A percentile compares a stretch with the other conserved stretches of the same genome.
phyloP scores from a whole-genome alignment of 2,113 vertebrate genomes.

The Oreochromis aureus region DNA sequence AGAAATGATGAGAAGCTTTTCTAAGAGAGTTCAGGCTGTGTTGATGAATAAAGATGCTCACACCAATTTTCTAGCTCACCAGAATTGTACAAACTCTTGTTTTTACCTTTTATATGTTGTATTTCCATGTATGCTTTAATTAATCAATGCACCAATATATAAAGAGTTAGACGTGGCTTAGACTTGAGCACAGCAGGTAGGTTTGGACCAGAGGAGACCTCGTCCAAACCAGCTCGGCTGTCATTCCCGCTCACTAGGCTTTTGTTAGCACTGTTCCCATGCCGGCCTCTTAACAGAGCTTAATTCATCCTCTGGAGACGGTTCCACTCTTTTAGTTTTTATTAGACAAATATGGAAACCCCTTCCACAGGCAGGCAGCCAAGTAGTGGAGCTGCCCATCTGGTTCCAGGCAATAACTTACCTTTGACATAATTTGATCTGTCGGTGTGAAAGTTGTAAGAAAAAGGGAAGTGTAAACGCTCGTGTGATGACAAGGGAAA shows the following conservation, averaged over 20 bases:
- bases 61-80: neutral
- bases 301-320: constrained; percentile 18
- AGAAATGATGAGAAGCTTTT: neutral
- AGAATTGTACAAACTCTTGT: neutral
- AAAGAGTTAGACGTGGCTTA: neutral
- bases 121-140: neutral
- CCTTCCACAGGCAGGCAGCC: neutral
- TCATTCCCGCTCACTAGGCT: neutral
- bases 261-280: constrained; percentile 44
- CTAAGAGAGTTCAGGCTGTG: neutral
- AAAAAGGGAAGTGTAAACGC: neutral
- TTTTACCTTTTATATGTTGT: neutral
- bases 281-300: constrained; percentile 5
- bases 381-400: neutral
- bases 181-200: neutral
- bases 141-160: neutral
- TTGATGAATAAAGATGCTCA: neutral
- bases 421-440: constrained; percentile 28
- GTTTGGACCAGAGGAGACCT: neutral
- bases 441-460: constrained; percentile 6
- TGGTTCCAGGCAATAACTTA: neutral
- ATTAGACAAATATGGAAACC: constrained; percentile 47
- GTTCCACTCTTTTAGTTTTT: constrained; percentile 29
- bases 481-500: neutral
- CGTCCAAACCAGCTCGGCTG: neutral